Percentiles rank a stretch among this genome's conserved stretches.
Conservation (phyloP, 92 coral and sea anemone genomes). For the Parazoanthus atlanticus region DNA sequence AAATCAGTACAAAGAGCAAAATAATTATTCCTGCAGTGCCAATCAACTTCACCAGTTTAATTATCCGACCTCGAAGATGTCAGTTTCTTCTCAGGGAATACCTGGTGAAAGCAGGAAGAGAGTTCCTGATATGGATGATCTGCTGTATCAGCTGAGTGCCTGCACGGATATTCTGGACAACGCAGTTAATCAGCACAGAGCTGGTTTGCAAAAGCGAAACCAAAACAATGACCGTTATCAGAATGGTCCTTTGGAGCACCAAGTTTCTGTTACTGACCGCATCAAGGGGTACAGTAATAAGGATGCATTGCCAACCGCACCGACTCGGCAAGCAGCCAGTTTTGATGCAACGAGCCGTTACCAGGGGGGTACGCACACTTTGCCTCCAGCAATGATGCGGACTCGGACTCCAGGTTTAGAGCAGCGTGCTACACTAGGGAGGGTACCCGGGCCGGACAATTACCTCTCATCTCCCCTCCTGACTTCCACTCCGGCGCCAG, state of each 20-base stretch:
- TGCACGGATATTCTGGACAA: constrained; percentile 75
- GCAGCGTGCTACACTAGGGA: constrained; percentile 33
- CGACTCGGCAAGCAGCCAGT: constrained; percentile 81
- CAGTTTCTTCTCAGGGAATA: constrained; percentile 50
- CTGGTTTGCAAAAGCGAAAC: constrained; percentile 13
- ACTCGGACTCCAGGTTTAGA: constrained; percentile 28
- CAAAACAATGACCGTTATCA: constrained; percentile 27
- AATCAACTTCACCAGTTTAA: constrained; percentile 36
- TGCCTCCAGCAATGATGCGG: constrained; percentile 28
- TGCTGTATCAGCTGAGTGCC: constrained; percentile 81
- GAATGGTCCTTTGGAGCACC: constrained; percentile 18
- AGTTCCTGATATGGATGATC: constrained; percentile 81
- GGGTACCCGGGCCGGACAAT: constrained; percentile 40
- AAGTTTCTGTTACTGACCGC: constrained; percentile 28
- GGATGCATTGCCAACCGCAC: constrained; percentile 53
- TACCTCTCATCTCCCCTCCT: constrained; percentile 23
- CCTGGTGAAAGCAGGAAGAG: constrained; percentile 65
- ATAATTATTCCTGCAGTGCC: constrained; percentile 41
- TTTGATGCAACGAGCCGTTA: constrained; percentile 72
- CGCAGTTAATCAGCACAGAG: constrained; percentile 58
- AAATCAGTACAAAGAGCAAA: constrained; percentile 42
- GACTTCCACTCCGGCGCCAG: constrained; percentile 36
- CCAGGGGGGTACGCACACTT: constrained; percentile 15
- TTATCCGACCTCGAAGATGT: constrained; percentile 23
- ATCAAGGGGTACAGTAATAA: constrained; percentile 23